Evolutionary conservation across 2,113 vertebrate genomes (phyloP).

Genomic region (Heterochromis multidens): DNA sequence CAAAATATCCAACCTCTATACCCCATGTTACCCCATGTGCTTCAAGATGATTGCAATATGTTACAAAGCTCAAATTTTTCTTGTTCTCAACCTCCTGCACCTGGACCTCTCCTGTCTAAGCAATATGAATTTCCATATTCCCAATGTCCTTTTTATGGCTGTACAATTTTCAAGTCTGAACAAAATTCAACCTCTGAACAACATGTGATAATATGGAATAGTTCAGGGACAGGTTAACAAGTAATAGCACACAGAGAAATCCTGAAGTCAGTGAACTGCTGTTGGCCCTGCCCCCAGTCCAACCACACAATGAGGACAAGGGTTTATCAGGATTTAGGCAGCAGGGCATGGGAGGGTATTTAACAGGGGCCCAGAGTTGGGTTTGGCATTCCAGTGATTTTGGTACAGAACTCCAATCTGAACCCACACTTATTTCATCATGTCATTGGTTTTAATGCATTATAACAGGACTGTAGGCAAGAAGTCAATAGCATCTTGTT

Average conservation of each 20-base stretch:
- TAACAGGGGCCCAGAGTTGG: conserved; percentile 56
- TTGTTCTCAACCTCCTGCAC: not conserved
- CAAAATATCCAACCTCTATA: not conserved
- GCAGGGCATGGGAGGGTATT: conserved; percentile 39
- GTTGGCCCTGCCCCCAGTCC: conserved; percentile 20
- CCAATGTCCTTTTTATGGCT: not conserved
- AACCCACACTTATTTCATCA: conserved; percentile 45
- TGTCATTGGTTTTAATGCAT: conserved; percentile 19
- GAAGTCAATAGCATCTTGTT: not conserved
- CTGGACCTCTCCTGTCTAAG: not conserved
- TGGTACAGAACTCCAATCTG: not conserved
- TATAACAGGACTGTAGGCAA: not conserved
- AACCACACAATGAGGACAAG: conserved; percentile 40
- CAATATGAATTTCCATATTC: not conserved
- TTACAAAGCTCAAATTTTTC: not conserved
- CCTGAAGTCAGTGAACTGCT: not conserved
- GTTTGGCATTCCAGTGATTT: conserved; percentile 57
- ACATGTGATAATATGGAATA: not conserved
- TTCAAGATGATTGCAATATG: not conserved
- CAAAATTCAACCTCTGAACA: not conserved
- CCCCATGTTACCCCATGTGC: not conserved
- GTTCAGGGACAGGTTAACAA: not conserved
- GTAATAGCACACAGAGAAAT: not conserved
- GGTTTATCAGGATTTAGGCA: conserved; percentile 62
- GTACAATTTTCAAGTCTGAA: not conserved